Conservation (phyloP, 2,113 vertebrate species). For the Sterrhoptilus dennistouni region DNA sequence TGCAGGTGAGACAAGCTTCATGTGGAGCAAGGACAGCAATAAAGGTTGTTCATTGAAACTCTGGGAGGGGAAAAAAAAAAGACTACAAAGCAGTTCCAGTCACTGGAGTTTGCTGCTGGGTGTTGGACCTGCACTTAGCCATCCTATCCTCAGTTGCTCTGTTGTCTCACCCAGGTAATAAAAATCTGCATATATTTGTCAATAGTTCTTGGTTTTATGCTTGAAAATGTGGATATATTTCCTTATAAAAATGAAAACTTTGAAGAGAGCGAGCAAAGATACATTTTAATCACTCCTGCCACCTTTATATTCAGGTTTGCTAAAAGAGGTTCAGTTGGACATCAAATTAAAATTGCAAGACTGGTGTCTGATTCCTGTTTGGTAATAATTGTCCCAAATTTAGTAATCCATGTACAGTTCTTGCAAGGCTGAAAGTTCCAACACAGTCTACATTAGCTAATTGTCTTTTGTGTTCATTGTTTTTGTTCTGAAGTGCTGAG, state of each 20-base stretch:
- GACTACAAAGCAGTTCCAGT: not conserved
- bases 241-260: not conserved
- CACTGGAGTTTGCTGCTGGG: not conserved
- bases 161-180: not conserved
- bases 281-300: not conserved
- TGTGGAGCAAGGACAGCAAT: not conserved
- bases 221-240: not conserved
- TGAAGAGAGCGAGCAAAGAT: not conserved
- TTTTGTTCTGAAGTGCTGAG: not conserved
- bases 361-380: not conserved
- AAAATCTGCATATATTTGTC: not conserved
- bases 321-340: not conserved
- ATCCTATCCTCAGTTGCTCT: not conserved
- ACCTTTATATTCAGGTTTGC: not conserved
- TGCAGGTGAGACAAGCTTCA: not conserved
- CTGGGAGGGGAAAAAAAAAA: not conserved
- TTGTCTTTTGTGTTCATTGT: not conserved
- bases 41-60: not conserved
- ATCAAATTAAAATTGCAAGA: not conserved
- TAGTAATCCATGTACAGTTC: not conserved
- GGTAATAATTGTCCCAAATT: not conserved
- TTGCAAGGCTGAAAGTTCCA: not conserved
- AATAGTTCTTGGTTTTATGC: not conserved
- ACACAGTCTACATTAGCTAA: not conserved
- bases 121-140: not conserved